Base-by-base conservation (phyloP, 2,113 vertebrate genomes). In the Entomyzon cyanotis region DNA sequence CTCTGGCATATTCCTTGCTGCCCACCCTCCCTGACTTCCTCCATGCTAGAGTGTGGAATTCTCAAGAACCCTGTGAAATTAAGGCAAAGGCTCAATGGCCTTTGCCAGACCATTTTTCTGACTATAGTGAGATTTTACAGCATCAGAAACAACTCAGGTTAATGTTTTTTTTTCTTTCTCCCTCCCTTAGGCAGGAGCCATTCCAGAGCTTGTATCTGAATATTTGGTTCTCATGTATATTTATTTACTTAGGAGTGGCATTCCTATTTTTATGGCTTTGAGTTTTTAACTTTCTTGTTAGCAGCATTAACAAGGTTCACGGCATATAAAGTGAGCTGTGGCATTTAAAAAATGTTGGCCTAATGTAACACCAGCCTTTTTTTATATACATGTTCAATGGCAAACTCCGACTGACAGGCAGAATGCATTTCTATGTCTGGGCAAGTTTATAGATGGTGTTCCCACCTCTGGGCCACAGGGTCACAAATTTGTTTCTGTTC, bases 361-460 rank as follows among this genome's bases (percentile, higher is more conserved):
- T 96, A 97, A 96, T 94, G 90, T 90, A 94, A 93, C 77, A 97
- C 94, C 75, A 68, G 78, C 68, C 87, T 78, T 93, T 96, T 97
- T 97, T 96, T 94, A 95, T 97, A 96, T 85, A 75, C 69, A 65
- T 53, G 77, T 96, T 97, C 97, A 97, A 95, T 97, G 95, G 98
- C 96, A 98, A 98, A 44, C 93, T 97, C 96, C 96, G 97, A 97
- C 96, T 96, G 97, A 97, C 96, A 97, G 87, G 96, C 97, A 96
- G 94, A 98, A 97, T 97, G 91, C 88, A 93, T 76, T 97, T 96
- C 94, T 95, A 87, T 97, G 97, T 98, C 97, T 98, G 97, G 96
- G 96, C 93, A 95, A 97, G 97, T 98, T 98, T 98, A 98, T 98
- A 98, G 98, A 97, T 96, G 97, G 96, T 98, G 95, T 98, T 98